phyloP scores from a whole-genome alignment of 92 coral and sea anemone genomes.

The Zoanthus sociatus region DNA sequence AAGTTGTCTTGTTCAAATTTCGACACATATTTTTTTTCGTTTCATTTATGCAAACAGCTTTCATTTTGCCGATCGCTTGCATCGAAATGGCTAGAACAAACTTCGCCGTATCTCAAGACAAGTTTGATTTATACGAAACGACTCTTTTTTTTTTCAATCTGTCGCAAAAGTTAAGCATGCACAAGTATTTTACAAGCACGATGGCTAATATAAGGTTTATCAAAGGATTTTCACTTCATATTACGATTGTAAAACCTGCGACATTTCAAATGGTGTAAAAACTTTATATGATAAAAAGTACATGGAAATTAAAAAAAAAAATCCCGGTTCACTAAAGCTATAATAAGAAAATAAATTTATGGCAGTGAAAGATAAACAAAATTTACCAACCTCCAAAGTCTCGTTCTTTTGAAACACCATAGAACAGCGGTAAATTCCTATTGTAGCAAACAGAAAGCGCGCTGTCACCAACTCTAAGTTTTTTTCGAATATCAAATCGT shows the following conservation, averaged over 20 bases:
- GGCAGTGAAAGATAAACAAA: slow-evolving; percentile 30
- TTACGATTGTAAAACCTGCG: not conserved
- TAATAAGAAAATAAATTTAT: slow-evolving; percentile 34
- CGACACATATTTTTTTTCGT: too few species aligned
- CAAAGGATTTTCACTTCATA: not conserved
- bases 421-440: not conserved
- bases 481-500: slow-evolving; percentile 15
- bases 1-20: not conserved
- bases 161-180: slow-evolving; percentile 12
- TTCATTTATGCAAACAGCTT: not conserved
- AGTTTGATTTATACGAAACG: slow-evolving; percentile 9
- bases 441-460: too few species aligned
- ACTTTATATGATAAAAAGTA: not conserved
- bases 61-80: not conserved
- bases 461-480: not conserved
- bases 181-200: slow-evolving; percentile 30
- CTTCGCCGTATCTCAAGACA: not conserved
- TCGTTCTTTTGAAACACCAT: slow-evolving; percentile 6
- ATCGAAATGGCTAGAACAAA: not conserved
- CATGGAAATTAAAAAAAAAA: not conserved
- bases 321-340: not conserved
- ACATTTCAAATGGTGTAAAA: not conserved
- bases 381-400: slow-evolving; percentile 28
- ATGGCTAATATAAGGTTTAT: not conserved
- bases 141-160: not conserved